A percentile compares a stretch with the other conserved stretches of the same genome.
These are phyloP conservation scores for Ceratina japonica DNA, from an alignment of 1,140 invertebrate genomes.

Conservation along the genomic window DNA sequence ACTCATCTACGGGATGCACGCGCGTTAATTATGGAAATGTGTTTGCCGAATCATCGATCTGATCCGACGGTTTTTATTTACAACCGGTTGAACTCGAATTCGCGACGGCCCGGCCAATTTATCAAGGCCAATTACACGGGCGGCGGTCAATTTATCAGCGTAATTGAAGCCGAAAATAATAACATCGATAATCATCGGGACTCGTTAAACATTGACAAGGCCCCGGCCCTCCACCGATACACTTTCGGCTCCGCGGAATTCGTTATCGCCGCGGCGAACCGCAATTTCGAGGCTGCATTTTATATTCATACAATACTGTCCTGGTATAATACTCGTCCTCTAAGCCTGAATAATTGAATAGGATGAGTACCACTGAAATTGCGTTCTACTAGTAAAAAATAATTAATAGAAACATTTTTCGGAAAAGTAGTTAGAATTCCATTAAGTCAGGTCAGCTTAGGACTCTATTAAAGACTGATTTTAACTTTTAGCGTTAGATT, in stretches of 20 bases:
- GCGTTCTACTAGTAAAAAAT: too few species aligned
- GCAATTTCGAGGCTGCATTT: not conserved
- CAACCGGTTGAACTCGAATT: not conserved
- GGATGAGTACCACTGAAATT: too few species aligned
- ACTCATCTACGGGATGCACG: too few species aligned
- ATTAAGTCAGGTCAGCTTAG: too few species aligned
- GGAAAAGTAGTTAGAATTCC: too few species aligned
- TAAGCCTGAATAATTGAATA: too few species aligned
- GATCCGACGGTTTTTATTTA: not conserved
- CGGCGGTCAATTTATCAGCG: conserved; percentile 24
- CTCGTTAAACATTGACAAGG: conserved; percentile 27
- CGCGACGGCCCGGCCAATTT: too few species aligned
- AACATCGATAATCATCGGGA: conserved; percentile 10
- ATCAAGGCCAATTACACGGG: not conserved
- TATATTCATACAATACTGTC: conserved; percentile 16
- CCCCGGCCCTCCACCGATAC: not conserved
- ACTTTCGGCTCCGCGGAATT: conserved; percentile 33
- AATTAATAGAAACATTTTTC: too few species aligned
- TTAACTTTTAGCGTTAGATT: too few species aligned
- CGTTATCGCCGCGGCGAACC: not conserved
- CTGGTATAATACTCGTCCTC: not conserved
- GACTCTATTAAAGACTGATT: too few species aligned
- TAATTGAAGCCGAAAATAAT: conserved; percentile 35
- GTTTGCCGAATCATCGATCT: too few species aligned
- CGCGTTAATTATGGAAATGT: not conserved